Base-by-base conservation (phyloP, 1,140 invertebrate genomes). In the Pogonognathellus flavescens region DNA sequence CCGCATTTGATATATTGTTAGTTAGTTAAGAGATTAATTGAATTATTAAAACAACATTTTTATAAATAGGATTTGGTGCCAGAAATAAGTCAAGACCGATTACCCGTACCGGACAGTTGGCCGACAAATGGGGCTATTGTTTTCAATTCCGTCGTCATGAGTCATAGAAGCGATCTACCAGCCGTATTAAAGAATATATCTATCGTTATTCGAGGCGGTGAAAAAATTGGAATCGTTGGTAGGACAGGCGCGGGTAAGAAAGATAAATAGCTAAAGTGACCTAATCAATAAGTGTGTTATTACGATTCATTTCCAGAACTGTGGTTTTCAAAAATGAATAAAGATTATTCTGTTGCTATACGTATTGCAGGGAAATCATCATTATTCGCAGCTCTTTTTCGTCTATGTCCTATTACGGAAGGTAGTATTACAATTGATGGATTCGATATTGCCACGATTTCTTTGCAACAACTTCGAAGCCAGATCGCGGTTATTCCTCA, bases 191-290 rank as follows among this genome's bases (percentile, higher is more conserved):
- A 91, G 84, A 90, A 86, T 60, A 84, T 91, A 10, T 91, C 88
- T 18, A 91, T 92, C 85, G 88, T 90, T 76, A 91, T 93, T 82
- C 88, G 90, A 49, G 89, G 91, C 62, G 89, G 90, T 11, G 92
- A 93, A 87, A 93, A 92, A 85, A 89, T 92, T 83, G 91, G 91
- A 9, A 92, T 93, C 87, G 91, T 93, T 49, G 92, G 92, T 16
- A 88, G 92, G 88, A 92, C 92, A 52, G 92, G 92, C 8, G 91
- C 91, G 89, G 86, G 86, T 85, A 76, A 7, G 14, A 25, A 25
- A 31, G 10, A 22, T 14, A 22, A 83, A 16, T 49, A 41, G 11
- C n/a, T 22, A 59, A 18, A 20, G n/a, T 55, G 8, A 3, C n/a
- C n/a, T 8, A 11, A 60, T 60, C n/a, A n/a, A n/a, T n/a, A n/a